phyloP scores from a whole-genome alignment of 2,113 vertebrate species.

The Peromyscus maniculatus region DNA sequence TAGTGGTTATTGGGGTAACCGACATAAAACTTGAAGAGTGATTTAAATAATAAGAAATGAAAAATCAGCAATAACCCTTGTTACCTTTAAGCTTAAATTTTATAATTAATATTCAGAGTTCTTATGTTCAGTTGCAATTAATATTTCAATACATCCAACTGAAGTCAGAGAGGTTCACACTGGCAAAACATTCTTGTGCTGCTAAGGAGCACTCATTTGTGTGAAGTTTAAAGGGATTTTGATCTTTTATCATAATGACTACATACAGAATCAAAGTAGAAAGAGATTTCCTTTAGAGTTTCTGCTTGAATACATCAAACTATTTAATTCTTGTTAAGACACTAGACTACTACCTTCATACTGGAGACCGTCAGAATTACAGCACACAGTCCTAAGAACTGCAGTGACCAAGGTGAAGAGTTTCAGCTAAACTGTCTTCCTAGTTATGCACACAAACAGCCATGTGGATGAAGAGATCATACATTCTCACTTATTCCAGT shows the following conservation, averaged over 20 bases:
- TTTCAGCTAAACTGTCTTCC: not conserved
- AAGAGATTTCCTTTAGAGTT: slow-evolving; percentile 3
- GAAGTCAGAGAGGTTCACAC: not conserved
- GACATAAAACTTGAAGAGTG: not conserved
- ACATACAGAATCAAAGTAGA: not conserved
- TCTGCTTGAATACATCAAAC: not conserved
- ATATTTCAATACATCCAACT: not conserved
- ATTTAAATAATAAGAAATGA: not conserved
- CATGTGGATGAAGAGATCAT: not conserved
- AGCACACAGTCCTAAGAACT: not conserved
- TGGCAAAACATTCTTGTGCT: not conserved
- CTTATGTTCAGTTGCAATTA: not conserved
- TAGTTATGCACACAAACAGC: not conserved
- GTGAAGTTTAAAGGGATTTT: not conserved
- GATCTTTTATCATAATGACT: not conserved
- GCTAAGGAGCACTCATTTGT: not conserved
- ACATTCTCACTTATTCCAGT: not conserved
- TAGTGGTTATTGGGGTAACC: not conserved
- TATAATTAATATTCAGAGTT: not conserved
- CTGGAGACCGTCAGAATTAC: not conserved
- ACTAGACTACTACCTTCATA: not conserved
- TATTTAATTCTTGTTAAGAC: not conserved
- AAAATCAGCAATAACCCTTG: not conserved
- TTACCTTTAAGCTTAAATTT: not conserved
- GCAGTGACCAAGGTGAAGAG: not conserved